These are phyloP conservation scores for Dinothrombium tinctorium DNA, from an alignment of 1,140 invertebrate species.

Conservation along the genomic window DNA sequence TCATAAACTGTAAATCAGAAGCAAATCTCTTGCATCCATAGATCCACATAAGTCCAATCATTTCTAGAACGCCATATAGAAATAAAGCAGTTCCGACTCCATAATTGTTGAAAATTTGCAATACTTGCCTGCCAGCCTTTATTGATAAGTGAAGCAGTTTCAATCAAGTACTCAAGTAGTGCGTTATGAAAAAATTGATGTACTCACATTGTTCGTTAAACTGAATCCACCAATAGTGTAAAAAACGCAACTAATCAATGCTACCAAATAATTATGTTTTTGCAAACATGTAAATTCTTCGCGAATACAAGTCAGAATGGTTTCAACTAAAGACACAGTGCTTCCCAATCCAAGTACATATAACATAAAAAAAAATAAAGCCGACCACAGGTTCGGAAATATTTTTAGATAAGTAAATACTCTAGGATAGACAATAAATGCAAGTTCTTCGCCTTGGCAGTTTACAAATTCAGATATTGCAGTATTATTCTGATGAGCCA, in stretches of 20 bases:
- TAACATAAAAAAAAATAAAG: slow-evolving; percentile 84
- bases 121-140: slow-evolving; percentile 63
- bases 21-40: slow-evolving; percentile 45
- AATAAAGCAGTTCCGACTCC: slow-evolving; percentile 53
- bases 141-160: slow-evolving; percentile 13
- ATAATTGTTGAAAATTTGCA: slow-evolving; percentile 60
- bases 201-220: slow-evolving; percentile 15
- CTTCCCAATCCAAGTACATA: slow-evolving; percentile 43
- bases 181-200: no score
- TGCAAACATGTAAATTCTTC: slow-evolving; percentile 38
- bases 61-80: slow-evolving; percentile 43
- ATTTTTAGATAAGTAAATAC: slow-evolving; percentile 86
- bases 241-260: slow-evolving; percentile 27
- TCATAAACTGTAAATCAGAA: slow-evolving; percentile 50
- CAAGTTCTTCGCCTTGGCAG: no score
- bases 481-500: no score
- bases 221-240: slow-evolving; percentile 39
- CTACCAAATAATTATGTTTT: slow-evolving; percentile 32
- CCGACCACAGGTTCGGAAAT: slow-evolving; percentile 63
- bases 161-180: not conserved
- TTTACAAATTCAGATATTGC: no score
- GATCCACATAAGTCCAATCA: slow-evolving; percentile 41
- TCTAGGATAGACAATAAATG: slow-evolving; percentile 87
- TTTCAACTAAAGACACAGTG: slow-evolving; percentile 15
- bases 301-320: slow-evolving; percentile 38